Conservation (phyloP, 2,888 invertebrate species). For the Ommatoiulus sabulosus region DNA sequence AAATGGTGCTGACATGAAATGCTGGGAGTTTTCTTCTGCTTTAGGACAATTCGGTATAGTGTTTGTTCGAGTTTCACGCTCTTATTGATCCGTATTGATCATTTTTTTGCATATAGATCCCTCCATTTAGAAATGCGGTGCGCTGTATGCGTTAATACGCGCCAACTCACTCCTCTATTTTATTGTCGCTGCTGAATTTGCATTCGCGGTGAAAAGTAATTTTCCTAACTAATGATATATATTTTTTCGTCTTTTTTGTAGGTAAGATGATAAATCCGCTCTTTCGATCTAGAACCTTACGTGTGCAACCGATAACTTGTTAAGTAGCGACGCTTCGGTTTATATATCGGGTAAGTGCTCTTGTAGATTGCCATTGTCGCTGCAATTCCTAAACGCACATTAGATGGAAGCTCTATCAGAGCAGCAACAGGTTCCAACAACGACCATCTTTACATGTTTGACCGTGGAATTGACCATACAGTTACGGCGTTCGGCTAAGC, state of each 20-base stretch:
- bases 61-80: slow-evolving; percentile 37
- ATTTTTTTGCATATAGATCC: slow-evolving; percentile 23
- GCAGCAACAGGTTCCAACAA: not conserved
- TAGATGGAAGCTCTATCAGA: not conserved
- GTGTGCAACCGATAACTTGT: not conserved
- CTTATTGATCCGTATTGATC: slow-evolving; percentile 47
- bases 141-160: not conserved
- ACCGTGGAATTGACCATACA: too few relatives aligned
- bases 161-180: slow-evolving; percentile 9
- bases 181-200: slow-evolving; percentile 47
- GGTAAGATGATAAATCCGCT: slow-evolving; percentile 5
- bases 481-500: too few relatives aligned
- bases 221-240: slow-evolving; percentile 8
- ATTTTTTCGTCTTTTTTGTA: not conserved
- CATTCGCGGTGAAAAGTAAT: slow-evolving; percentile 23
- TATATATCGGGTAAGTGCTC: not conserved
- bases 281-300: not conserved
- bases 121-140: not conserved
- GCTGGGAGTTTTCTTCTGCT: slow-evolving; percentile 44
- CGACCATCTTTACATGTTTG: not conserved
- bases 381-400: not conserved
- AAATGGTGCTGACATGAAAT: slow-evolving; percentile 47
- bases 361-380: not conserved
- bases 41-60: slow-evolving; percentile 42
- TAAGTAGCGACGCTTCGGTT: not conserved